phyloP scores from a whole-genome alignment of 2,797 vertebrate species.

The Sebastes matsubarae region DNA sequence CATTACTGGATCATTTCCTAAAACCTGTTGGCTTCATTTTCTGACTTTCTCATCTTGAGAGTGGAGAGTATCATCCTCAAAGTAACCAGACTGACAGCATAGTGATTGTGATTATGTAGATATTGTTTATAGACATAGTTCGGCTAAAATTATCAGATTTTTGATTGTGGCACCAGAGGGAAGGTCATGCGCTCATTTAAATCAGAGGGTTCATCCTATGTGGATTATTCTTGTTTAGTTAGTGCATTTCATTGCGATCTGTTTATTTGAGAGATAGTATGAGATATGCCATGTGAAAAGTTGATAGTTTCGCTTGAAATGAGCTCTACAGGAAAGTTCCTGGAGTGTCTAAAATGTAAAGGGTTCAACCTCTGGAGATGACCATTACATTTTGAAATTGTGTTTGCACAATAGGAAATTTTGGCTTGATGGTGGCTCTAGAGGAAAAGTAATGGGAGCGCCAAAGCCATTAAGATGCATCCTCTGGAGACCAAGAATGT shows the following conservation, averaged over 20 bases:
- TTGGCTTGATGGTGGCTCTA: accelerated
- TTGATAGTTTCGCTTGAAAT: background rate
- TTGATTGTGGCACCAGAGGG: accelerated
- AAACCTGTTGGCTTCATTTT: background rate
- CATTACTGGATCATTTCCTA: accelerated
- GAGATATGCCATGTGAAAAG: background rate
- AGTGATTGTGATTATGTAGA: background rate
- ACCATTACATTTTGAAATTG: background rate
- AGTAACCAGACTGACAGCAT: background rate
- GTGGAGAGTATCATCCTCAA: background rate
- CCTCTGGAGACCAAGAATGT: background rate
- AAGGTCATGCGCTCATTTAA: background rate
- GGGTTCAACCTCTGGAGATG: background rate
- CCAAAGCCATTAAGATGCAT: background rate
- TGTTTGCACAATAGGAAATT: background rate
- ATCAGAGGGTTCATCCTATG: background rate
- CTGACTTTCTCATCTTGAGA: background rate
- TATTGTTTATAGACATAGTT: background rate
- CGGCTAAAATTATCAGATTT: background rate
- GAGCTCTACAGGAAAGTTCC: background rate
- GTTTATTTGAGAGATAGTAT: background rate
- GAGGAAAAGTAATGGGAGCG: too few species aligned
- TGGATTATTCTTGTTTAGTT: background rate
- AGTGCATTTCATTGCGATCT: background rate
- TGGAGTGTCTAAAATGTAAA: background rate